These are phyloP conservation scores for Branchinecta lynchi DNA, from an alignment of 1,140 invertebrate genomes.

Conservation along the genomic window DNA sequence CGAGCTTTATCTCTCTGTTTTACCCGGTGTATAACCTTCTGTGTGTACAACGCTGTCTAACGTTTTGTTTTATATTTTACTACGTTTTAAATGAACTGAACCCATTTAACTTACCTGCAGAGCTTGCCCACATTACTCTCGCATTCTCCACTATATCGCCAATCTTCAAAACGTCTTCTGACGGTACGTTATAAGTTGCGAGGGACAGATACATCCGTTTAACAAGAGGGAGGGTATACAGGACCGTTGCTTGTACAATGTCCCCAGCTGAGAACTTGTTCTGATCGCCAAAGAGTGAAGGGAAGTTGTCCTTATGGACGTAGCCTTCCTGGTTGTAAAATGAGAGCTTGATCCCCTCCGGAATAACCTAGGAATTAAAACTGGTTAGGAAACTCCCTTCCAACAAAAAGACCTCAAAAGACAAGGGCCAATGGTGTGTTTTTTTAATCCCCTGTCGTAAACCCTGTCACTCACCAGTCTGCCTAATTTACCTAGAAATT, in stretches of 20 bases:
- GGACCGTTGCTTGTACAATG: slow-evolving; percentile 38
- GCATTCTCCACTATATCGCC: slow-evolving; percentile 34
- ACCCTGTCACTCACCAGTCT: too few species aligned
- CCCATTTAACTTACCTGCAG: slow-evolving; percentile 7
- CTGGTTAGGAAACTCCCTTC: slow-evolving; percentile 13
- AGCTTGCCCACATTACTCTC: slow-evolving; percentile 28
- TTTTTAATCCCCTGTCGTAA: too few species aligned
- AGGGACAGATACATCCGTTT: slow-evolving; percentile 45
- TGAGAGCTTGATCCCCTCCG: slow-evolving; percentile 40
- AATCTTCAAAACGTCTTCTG: slow-evolving; percentile 1
- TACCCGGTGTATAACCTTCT: too few species aligned
- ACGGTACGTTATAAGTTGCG: slow-evolving; percentile 29
- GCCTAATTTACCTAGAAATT: too few species aligned
- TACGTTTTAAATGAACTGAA: too few species aligned
- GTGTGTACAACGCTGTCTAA: too few species aligned
- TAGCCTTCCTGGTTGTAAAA: slow-evolving; percentile 39
- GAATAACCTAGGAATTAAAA: slow-evolving; percentile 30
- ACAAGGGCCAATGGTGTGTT: neutral
- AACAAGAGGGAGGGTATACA: slow-evolving; percentile 48
- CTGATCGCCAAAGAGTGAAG: slow-evolving; percentile 26
- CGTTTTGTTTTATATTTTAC: too few species aligned
- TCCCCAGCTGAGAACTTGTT: slow-evolving; percentile 31
- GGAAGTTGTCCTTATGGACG: slow-evolving; percentile 38
- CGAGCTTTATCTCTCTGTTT: too few species aligned
- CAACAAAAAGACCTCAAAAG: neutral